A percentile compares a stretch with the other conserved stretches of the same genome.
These are phyloP conservation scores for Ecdyonurus torrentis DNA, from an alignment of 2,888 invertebrate genomes.

Conservation along the genomic window DNA sequence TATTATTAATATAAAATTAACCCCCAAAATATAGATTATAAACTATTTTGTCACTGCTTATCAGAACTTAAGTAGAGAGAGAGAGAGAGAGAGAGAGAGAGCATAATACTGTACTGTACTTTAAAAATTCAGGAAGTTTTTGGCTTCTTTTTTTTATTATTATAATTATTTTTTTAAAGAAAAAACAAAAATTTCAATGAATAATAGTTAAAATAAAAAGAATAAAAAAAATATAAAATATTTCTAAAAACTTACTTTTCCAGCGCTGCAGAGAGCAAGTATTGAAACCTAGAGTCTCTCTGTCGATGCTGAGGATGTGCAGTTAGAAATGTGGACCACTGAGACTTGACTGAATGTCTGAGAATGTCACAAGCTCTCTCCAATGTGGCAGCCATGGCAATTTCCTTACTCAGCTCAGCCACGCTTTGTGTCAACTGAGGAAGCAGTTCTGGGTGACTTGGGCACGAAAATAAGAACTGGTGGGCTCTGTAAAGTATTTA, in stretches of 20 bases:
- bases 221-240: neutral
- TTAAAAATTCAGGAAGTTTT: too few species aligned
- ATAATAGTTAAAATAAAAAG: too few species aligned
- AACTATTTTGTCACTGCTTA: too few species aligned
- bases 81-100: too few species aligned
- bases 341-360: constrained; percentile 1
- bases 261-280: constrained; percentile 9
- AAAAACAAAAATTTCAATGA: too few species aligned
- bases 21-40: too few species aligned
- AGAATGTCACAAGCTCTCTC: constrained; percentile 9
- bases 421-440: neutral
- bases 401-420: neutral
- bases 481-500: too few species aligned
- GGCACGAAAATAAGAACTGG: neutral
- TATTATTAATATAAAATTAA: too few species aligned
- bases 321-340: constrained; percentile 10
- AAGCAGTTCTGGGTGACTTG: neutral
- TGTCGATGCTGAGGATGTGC: constrained; percentile 10
- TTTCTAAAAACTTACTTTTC: constrained; percentile 10
- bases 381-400: neutral
- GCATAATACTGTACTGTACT: too few species aligned
- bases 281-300: constrained; percentile 11
- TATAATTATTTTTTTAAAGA: too few species aligned
- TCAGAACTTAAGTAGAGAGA: too few species aligned
- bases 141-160: too few species aligned